phyloP scores from a whole-genome alignment of 2,888 invertebrate genomes.

The Seladonia tumulorum region DNA sequence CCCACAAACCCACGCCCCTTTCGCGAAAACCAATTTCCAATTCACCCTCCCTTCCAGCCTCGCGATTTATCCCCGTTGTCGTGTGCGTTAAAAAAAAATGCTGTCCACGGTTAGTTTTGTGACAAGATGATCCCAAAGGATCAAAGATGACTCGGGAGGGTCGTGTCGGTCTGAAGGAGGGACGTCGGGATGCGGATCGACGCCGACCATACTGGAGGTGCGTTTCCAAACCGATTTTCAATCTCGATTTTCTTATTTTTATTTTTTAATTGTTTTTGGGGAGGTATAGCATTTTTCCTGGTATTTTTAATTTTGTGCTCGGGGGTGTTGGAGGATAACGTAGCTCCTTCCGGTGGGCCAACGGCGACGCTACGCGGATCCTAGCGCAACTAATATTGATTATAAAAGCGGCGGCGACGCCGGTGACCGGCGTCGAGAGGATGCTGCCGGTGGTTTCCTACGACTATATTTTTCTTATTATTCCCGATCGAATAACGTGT shows the following conservation, averaged over 20 bases:
- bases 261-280: not conserved
- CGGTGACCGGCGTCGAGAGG: slow-evolving; percentile 39
- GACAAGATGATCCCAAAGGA: slow-evolving; percentile 30
- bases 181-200: slow-evolving; percentile 40
- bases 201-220: slow-evolving; percentile 36
- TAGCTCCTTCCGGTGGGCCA: slow-evolving; percentile 22
- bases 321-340: slow-evolving; percentile 3
- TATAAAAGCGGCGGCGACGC: slow-evolving; percentile 74
- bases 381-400: slow-evolving; percentile 80
- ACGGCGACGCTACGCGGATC: slow-evolving; percentile 77
- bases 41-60: not conserved
- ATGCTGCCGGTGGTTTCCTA: slow-evolving; percentile 51
- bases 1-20: slow-evolving; percentile 4
- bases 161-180: not conserved
- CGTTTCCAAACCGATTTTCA: slow-evolving; percentile 11
- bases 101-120: not conserved
- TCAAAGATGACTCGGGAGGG: slow-evolving; percentile 5
- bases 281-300: not conserved
- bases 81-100: not conserved
- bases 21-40: not conserved
- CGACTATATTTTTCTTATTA: slow-evolving; percentile 47
- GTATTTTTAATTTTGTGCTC: not conserved
- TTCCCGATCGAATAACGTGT: slow-evolving; percentile 34
- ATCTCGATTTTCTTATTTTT: not conserved
- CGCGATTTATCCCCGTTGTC: not conserved